Evolutionary conservation across 2,113 vertebrate genomes (phyloP), one percentile per base, ranked within the genome.

Genomic region (Crotalus tigris): DNA sequence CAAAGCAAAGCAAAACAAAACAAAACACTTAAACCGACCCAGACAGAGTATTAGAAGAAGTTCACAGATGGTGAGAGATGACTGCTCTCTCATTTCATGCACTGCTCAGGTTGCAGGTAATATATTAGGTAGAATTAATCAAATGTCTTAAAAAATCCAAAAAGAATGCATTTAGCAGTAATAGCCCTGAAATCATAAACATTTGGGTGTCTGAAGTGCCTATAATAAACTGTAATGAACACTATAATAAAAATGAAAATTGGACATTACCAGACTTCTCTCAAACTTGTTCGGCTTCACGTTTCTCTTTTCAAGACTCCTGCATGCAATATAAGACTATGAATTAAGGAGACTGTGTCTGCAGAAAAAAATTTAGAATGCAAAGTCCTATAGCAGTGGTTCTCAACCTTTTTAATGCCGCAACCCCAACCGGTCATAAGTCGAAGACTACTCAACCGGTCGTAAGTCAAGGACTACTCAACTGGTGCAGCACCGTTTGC

Each of bases 251-350:
- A 7, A 8, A 54, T 7, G 24, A 39, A 90, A 92, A 26, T 39
- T 23, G n/a, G 24, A 3, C 15, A 44, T 90, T 93, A 93, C 92
- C 92, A 53, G 75, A 17, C 88, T 90, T 90, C 59, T 59, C 44
- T 64, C 21, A 59, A 58, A 33, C 46, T 87, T 90, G 55, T 33
- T 86, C 12, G 1, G 46, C 29, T 86, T 46, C 29, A 39, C 2
- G 2, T 39, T 44, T 90, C 57, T 21, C 61, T 61, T 61, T 61
- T 61, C 54, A 5, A 57, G 29, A 54, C 17, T 93, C 88, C 92
- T 93, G 49, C 4, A 29, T 9, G 59, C 55, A 90, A 61, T 7
- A 61, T 12, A 81, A 53, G 17, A 39, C 4, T 10, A 44, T 17
- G 10, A 54, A 26, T 87, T 61, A 90, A 51, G 59, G 64, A 93